phyloP scores from a whole-genome alignment of 2,797 vertebrate genomes.

The Acanthis flammea region DNA sequence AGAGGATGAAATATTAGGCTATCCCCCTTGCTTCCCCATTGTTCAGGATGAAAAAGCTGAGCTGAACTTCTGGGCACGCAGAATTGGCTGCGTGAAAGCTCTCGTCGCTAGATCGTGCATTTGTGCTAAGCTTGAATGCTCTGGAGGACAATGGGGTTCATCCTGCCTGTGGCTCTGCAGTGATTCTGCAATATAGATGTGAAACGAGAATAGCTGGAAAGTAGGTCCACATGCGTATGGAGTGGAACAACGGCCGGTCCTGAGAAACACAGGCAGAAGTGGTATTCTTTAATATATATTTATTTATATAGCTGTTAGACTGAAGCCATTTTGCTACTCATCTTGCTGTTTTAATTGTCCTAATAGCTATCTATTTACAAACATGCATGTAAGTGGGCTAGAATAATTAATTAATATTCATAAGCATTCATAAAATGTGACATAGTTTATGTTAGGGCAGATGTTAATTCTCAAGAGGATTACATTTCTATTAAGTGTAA shows the following conservation, averaged over 20 bases:
- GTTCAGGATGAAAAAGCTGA: conserved; percentile 58
- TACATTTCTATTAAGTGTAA: neutral
- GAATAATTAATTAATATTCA: conserved; percentile 4
- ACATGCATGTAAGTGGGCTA: neutral
- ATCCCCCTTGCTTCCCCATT: conserved; percentile 44
- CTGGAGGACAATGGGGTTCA: conserved; percentile 41
- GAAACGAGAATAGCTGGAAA: conserved; percentile 33
- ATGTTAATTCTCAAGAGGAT: neutral
- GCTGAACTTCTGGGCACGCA: conserved; percentile 36
- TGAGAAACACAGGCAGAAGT: neutral
- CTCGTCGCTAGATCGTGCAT: neutral
- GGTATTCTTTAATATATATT: neutral
- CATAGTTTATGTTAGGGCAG: conserved; percentile 11
- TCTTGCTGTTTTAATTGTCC: conserved; percentile 10
- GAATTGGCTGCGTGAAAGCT: conserved; percentile 44
- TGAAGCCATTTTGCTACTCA: conserved; percentile 16
- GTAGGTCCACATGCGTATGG: conserved; percentile 24
- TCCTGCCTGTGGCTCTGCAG: conserved; percentile 41
- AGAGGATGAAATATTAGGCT: conserved; percentile 50
- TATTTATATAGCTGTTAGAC: neutral
- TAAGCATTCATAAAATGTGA: neutral
- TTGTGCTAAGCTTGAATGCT: conserved; percentile 42
- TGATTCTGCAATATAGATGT: neutral
- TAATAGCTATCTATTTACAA: conserved; percentile 4
- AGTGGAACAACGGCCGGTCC: neutral